Evolutionary conservation across 1,140 invertebrate genomes (phyloP), one percentile per base, ranked within the genome.

Genomic region (Drosophila insularis): DNA sequence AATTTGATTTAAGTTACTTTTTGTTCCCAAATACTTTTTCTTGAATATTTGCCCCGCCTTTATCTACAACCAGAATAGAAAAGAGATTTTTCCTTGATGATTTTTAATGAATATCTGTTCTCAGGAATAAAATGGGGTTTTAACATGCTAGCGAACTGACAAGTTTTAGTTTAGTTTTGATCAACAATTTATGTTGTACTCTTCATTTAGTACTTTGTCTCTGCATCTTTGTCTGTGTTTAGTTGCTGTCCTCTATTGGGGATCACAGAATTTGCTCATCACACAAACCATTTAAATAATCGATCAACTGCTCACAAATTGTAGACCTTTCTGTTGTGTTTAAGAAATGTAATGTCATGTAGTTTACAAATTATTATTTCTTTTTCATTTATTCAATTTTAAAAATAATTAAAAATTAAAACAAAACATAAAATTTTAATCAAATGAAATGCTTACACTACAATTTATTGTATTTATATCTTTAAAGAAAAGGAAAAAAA

Each of bases 241-340:
- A 32, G 13, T 14, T 32, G 40, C 35, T 17, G 39, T 74, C 67
- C 73, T 86, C 69, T 75, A 72, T 77, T 19, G 5, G 17, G 74
- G 72, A 90, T 90, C 84, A 90, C 89, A 90, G 89, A 89, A 90
- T 80, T 82, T 73, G 17, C 63, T 74, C 79, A 82, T 90, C 79
- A 82, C 89, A 90, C 89, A 89, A 86, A 87, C 76, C 62, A 87
- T 55, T 14, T 74, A 74, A 39, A 71, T 76, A 50, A 74, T 53
- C 74, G 60, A 76, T 60, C 60, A 11, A 67, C 39, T 71, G 71
- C 71, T 75, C 64, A 75, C 69, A 50, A 50, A 53, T 80, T 84
- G 81, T 80, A 82, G 84, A 82, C 76, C 72, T 85, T 85, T 76
- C 70, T 77, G 63, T 73, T 59, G 53, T 68, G 64, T 76, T 59